phyloP scores from a whole-genome alignment of 2,888 invertebrate species.

The Macaria liturata region DNA sequence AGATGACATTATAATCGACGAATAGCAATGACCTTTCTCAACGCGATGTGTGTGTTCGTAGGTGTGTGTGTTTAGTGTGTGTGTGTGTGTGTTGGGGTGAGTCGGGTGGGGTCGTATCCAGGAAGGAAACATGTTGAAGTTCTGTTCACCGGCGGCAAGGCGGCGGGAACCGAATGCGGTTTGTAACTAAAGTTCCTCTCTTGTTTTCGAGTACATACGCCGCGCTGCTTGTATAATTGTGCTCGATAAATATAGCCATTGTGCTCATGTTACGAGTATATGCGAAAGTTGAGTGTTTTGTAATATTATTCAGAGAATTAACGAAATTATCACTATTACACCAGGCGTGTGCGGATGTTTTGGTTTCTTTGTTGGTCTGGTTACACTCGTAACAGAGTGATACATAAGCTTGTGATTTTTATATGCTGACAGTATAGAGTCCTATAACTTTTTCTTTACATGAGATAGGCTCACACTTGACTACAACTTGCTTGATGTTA shows the following conservation, averaged over 20 bases:
- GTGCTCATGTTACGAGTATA: conserved; percentile 5
- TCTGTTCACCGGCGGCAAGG: conserved; percentile 83
- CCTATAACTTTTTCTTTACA: no score
- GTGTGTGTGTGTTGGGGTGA: conserved; percentile 37
- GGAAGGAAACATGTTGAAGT: conserved; percentile 83
- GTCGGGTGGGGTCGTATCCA: conserved; percentile 44
- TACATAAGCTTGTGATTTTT: no score
- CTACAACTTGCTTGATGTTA: no score
- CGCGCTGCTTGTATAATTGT: conserved; percentile 31
- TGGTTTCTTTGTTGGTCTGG: no score
- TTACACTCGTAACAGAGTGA: no score
- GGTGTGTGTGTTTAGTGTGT: conserved; percentile 43
- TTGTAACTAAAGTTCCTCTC: conserved; percentile 52
- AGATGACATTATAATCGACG: conserved; percentile 33
- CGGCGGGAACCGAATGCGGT: conserved; percentile 79
- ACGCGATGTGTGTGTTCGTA: conserved; percentile 43
- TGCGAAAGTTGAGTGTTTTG: conserved; percentile 11
- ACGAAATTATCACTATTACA: no score
- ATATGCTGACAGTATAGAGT: no score
- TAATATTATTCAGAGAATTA: not conserved
- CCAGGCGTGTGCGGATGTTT: no score
- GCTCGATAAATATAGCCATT: conserved; percentile 24
- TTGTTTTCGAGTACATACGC: conserved; percentile 37
- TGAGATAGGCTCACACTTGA: no score
- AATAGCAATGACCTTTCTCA: conserved; percentile 43